These are phyloP conservation scores for Zygothrica quintamaculata DNA, from an alignment of 2,888 invertebrate genomes.

Conservation along the genomic window DNA sequence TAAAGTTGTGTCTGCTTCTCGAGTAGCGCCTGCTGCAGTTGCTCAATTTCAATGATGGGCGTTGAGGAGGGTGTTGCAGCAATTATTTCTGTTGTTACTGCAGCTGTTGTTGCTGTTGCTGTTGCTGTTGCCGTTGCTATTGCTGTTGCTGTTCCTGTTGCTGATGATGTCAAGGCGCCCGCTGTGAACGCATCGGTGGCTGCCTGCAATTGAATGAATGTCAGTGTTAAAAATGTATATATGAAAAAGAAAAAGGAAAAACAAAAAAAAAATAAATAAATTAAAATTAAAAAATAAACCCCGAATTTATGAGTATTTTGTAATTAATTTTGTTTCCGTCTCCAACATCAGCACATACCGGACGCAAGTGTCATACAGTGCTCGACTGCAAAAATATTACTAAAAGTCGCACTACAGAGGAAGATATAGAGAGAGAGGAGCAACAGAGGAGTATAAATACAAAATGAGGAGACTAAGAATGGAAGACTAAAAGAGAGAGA, in stretches of 20 bases:
- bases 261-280: conserved; percentile 37
- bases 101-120: conserved; percentile 9
- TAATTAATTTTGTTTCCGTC: conserved; percentile 72
- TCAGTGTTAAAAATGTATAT: conserved; percentile 25
- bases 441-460: background rate
- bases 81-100: conserved; percentile 23
- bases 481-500: background rate
- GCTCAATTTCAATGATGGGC: conserved; percentile 87
- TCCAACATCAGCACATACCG: conserved; percentile 42
- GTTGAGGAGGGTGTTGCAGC: conserved; percentile 5
- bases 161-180: conserved; percentile 39
- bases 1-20: conserved; percentile 93
- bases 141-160: conserved; percentile 16
- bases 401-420: conserved; percentile 35
- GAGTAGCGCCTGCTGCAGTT: conserved; percentile 90
- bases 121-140: conserved; percentile 17
- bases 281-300: too few relatives aligned
- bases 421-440: too few relatives aligned
- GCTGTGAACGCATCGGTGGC: conserved; percentile 51
- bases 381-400: conserved; percentile 58
- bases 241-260: conserved; percentile 2
- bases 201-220: conserved; percentile 59
- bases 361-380: conserved; percentile 62
- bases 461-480: conserved; percentile 4
- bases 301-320: conserved; percentile 44